phyloP scores from a whole-genome alignment of 2,888 invertebrate genomes.

The Scaptomyza flava region DNA sequence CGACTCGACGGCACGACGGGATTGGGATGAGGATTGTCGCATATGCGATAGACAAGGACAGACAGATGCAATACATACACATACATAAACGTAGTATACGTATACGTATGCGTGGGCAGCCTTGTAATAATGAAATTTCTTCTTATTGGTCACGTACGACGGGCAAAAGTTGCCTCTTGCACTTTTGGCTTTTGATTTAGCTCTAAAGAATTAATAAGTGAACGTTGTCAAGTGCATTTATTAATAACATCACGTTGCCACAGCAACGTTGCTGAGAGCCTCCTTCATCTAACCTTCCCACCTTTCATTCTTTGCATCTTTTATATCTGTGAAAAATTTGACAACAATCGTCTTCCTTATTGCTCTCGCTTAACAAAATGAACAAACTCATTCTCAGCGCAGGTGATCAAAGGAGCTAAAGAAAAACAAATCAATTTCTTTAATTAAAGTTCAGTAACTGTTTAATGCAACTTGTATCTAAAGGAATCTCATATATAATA shows the following conservation, averaged over 20 bases:
- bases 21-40: conserved; percentile 8
- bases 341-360: conserved; percentile 6
- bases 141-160: conserved; percentile 76
- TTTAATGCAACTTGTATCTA: background rate
- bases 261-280: background rate
- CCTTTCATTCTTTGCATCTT: no score
- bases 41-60: conserved; percentile 32
- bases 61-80: conserved; percentile 2
- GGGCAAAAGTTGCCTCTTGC: conserved; percentile 69
- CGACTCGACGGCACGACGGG: conserved; percentile 22
- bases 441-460: background rate
- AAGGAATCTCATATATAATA: background rate
- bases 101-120: conserved; percentile 20
- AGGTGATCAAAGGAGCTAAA: background rate
- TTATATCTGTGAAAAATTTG: background rate
- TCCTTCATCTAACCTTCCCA: background rate
- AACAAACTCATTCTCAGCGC: background rate
- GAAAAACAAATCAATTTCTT: background rate
- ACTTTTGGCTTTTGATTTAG: conserved; percentile 67
- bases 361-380: background rate
- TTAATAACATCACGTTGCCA: conserved; percentile 64
- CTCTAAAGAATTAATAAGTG: conserved; percentile 73
- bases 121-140: conserved; percentile 63
- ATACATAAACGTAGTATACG: background rate
- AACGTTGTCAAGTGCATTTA: conserved; percentile 77